Evolutionary conservation across 2,113 vertebrate species (phyloP).

Genomic region (Malaclemys terrapin): DNA sequence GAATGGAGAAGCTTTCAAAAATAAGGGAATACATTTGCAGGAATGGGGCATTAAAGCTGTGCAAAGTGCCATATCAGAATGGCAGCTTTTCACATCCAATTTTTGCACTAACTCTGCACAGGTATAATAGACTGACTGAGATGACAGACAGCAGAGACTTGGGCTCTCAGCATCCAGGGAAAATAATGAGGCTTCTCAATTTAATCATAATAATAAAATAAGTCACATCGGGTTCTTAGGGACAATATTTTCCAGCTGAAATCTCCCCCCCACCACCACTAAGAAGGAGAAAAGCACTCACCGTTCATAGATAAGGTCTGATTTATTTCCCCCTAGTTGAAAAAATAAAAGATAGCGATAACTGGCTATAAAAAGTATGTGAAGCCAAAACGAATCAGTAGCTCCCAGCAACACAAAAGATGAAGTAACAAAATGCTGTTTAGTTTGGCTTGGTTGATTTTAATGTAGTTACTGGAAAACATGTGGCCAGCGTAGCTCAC

Average conservation of each 20-base stretch:
- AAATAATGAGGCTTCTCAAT: neutral
- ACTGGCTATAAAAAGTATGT: neutral
- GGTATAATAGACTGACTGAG: rapidly evolving
- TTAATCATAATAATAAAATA: neutral
- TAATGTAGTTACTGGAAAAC: neutral
- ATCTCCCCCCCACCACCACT: neutral
- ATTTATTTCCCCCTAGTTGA: neutral
- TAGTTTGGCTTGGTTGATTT: neutral
- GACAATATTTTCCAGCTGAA: rapidly evolving
- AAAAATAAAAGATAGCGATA: neutral
- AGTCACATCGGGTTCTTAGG: neutral
- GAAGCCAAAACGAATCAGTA: neutral
- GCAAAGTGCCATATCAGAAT: neutral
- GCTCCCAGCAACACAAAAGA: neutral
- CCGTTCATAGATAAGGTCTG: neutral
- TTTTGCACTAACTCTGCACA: neutral
- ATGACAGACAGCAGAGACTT: rapidly evolving
- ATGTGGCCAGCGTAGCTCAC: neutral
- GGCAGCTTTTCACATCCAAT: no score
- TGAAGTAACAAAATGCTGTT: neutral
- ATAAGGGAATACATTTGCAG: neutral
- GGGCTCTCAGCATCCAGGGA: rapidly evolving
- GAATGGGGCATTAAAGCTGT: rapidly evolving
- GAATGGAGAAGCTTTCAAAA: rapidly evolving
- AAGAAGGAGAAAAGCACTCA: no score